These are phyloP conservation scores for Propithecus perrieri DNA, from an alignment of 2,797 vertebrate genomes.

Conservation along the genomic window DNA sequence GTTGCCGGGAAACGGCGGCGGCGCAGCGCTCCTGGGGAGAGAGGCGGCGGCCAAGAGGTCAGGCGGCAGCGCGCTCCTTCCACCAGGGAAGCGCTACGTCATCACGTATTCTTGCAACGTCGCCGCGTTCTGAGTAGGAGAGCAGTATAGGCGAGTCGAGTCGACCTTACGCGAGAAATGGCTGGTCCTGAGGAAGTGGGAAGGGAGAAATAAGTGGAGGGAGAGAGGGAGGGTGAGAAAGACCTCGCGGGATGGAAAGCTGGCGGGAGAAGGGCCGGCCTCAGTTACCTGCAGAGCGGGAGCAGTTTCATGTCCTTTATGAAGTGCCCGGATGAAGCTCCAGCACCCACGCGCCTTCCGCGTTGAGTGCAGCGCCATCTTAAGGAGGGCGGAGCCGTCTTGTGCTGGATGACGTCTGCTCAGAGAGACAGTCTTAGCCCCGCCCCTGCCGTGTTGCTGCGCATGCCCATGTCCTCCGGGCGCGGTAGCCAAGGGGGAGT, in stretches of 20 bases:
- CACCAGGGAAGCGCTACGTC: neutral
- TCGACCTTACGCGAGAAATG: too few species aligned
- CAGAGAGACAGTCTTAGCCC: neutral
- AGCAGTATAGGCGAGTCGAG: neutral
- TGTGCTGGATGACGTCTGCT: conserved; percentile 8
- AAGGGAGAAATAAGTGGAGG: neutral
- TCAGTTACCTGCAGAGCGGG: conserved; percentile 62
- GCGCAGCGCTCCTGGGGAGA: fast-evolving
- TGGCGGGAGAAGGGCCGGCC: neutral
- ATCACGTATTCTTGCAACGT: neutral
- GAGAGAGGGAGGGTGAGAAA: neutral
- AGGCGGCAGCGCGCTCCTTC: fast-evolving
- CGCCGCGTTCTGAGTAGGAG: neutral
- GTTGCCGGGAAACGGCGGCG: conserved; percentile 10
- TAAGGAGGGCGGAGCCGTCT: conserved; percentile 49
- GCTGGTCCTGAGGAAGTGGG: neutral
- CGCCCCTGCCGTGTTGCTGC: neutral
- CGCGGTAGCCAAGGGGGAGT: fast-evolving
- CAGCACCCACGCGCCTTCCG: conserved; percentile 59
- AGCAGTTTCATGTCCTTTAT: conserved; percentile 10
- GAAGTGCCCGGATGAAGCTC: conserved; percentile 74
- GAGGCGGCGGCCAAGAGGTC: fast-evolving
- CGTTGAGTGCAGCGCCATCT: conserved; percentile 73
- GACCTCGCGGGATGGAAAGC: neutral
- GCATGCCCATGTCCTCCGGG: fast-evolving